Percentiles rank a stretch among this genome's conserved stretches.
Conservation (phyloP, 2,888 invertebrate species). For the Athrips mouffetella region DNA sequence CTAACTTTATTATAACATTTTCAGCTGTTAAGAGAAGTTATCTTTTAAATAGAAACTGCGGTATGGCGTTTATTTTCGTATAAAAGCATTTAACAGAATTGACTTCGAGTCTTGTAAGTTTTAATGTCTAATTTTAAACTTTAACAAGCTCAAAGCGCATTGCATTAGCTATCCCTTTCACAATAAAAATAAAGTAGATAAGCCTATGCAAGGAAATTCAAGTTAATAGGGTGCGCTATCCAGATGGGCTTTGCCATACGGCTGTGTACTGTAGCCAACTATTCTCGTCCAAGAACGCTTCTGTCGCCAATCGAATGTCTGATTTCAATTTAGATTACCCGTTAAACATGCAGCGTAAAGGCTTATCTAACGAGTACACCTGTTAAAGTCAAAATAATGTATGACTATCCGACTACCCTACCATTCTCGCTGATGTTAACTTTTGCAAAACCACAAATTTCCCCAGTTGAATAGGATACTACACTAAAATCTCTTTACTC, state of each 20-base stretch:
- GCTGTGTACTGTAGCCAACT: slow-evolving; percentile 27
- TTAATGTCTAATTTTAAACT: no score
- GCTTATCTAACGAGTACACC: slow-evolving; percentile 75
- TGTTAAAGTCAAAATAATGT: slow-evolving; percentile 73
- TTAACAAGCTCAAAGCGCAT: no score
- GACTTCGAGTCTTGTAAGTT: no score
- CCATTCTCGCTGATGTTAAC: slow-evolving; percentile 45
- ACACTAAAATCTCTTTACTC: neutral
- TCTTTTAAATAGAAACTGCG: neutral
- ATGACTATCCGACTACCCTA: slow-evolving; percentile 53
- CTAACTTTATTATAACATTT: neutral
- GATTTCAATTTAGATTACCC: slow-evolving; percentile 76
- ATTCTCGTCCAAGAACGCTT: slow-evolving; percentile 47
- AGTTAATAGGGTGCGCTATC: slow-evolving; percentile 19
- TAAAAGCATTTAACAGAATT: no score
- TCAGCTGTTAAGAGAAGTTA: neutral
- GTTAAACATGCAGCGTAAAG: slow-evolving; percentile 70
- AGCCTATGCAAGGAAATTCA: slow-evolving; percentile 13
- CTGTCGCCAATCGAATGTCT: slow-evolving; percentile 74
- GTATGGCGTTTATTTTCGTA: no score
- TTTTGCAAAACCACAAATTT: slow-evolving; percentile 35
- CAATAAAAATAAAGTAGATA: slow-evolving; percentile 4
- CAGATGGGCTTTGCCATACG: slow-evolving; percentile 10
- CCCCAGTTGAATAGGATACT: slow-evolving; percentile 16
- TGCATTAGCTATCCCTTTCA: neutral